These are phyloP conservation scores for Molorchus minor DNA, from an alignment of 2,888 invertebrate genomes.

Conservation along the genomic window DNA sequence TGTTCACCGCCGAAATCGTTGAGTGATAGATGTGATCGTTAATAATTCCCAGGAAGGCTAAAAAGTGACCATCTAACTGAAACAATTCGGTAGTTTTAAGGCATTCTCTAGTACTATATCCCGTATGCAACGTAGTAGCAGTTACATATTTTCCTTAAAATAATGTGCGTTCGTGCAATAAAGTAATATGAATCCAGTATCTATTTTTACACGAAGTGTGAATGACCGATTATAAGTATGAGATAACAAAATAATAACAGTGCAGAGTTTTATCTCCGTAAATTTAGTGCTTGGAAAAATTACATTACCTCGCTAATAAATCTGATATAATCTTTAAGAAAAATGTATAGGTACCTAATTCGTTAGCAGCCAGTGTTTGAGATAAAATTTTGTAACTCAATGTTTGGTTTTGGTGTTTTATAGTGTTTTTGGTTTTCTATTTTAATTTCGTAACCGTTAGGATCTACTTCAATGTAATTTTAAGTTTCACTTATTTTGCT, in stretches of 20 bases:
- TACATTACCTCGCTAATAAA: neutral
- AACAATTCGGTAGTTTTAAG: neutral
- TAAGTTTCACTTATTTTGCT: constrained; percentile 20
- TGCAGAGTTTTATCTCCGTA: constrained; percentile 5
- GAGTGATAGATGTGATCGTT: constrained; percentile 52
- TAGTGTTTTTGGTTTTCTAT: too few relatives aligned
- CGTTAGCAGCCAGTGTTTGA: constrained; percentile 1
- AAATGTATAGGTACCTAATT: constrained; percentile 2
- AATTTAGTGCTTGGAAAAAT: constrained; percentile 14
- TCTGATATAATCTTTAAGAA: neutral
- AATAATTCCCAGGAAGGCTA: constrained; percentile 27
- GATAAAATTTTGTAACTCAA: constrained; percentile 7
- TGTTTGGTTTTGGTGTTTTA: neutral
- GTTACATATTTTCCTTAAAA: constrained; percentile 5
- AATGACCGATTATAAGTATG: constrained; percentile 59
- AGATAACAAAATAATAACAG: constrained; percentile 22
- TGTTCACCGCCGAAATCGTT: constrained; percentile 62
- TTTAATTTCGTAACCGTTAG: too few relatives aligned
- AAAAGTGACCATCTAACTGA: constrained; percentile 16
- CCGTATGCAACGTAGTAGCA: neutral
- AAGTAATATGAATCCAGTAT: constrained; percentile 27
- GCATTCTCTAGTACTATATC: neutral
- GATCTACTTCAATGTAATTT: too few relatives aligned
- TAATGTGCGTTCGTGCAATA: constrained; percentile 4
- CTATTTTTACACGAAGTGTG: constrained; percentile 60